phyloP scores from a whole-genome alignment of 35 echinoderm and acorn worm species.

The Lytechinus pictus region DNA sequence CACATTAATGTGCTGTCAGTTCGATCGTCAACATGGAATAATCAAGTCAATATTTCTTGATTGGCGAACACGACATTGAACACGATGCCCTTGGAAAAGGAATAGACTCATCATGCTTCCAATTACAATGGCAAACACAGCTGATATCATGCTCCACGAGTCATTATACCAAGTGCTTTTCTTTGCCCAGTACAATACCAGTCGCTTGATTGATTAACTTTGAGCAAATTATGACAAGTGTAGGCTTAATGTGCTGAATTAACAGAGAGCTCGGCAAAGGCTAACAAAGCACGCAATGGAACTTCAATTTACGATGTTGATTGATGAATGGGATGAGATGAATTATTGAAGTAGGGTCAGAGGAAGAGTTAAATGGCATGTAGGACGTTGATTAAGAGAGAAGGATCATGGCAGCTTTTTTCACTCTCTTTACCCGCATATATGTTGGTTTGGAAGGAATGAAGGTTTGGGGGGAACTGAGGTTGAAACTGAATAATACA shows the following conservation, averaged over 20 bases:
- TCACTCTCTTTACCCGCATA: too few relatives aligned
- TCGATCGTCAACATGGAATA: not conserved
- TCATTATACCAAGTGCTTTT: not conserved
- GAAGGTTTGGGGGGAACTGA: too few relatives aligned
- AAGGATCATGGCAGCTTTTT: not conserved
- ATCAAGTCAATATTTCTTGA: not conserved
- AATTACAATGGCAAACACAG: slow-evolving; percentile 11
- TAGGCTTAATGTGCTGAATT: slow-evolving; percentile 11
- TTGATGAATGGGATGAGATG: not conserved
- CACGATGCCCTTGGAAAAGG: not conserved
- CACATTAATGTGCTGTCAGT: not conserved
- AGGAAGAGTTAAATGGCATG: not conserved
- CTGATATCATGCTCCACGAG: not conserved
- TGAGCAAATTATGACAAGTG: slow-evolving; percentile 18
- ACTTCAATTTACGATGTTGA: not conserved
- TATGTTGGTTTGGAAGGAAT: not conserved
- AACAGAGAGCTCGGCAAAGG: not conserved
- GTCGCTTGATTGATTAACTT: not conserved
- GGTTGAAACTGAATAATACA: too few relatives aligned
- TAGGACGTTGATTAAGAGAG: not conserved
- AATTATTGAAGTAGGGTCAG: not conserved
- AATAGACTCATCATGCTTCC: not conserved
- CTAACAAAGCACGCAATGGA: slow-evolving; percentile 17
- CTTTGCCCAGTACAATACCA: not conserved
- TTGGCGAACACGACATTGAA: not conserved